Base-by-base conservation (phyloP, 2,888 invertebrate species). In the Xestobium rufovillosum region DNA sequence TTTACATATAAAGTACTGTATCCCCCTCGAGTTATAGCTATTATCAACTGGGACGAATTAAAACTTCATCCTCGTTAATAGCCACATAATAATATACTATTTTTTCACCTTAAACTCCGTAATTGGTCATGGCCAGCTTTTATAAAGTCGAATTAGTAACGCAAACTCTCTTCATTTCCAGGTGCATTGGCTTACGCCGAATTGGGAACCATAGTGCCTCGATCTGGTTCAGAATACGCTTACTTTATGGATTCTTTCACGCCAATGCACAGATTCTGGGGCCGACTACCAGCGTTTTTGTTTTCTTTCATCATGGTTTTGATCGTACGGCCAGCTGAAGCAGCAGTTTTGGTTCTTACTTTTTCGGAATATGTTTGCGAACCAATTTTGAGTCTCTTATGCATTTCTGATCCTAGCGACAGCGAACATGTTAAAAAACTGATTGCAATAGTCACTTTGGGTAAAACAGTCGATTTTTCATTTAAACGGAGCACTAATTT, bases 171-270 rank as follows among this genome's bases (percentile, higher is more conserved):
- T 23, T 23, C 23, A 8, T 34, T 70, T 70, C 34, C 53, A 83
- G 83, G 87, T 47, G 86, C 86, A 1, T 60, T 87, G 41, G 79
- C 82, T 2, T 88, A 84, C 55, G 83, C 86, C 19, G 88, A 88
- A 66, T 66, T 88, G 34, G 85, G 86, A 16, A 82, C 83, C 0
- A 78, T 86, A 1, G 76, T 87, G 3, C 80, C 80, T 1, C 71
- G 80, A 53, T 85, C 86, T 1, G 88, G 88, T 2, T 86, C 84
- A 2, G 86, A 87, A 63, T 87, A 87, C 59, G 75, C 82, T 2
- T 88, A 85, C 57, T 79, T 84, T 53, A 71, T 78, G 58, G 81
- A 81, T 57, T 80, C 84, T 1, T 84, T 82, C 60, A 70, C 75
- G 6, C 75, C 77, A 3, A 63, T 72, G 28, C 82, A 83, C 53